Conservation (phyloP, 2,797 vertebrate genomes). For the Steatocranus sp. region DNA sequence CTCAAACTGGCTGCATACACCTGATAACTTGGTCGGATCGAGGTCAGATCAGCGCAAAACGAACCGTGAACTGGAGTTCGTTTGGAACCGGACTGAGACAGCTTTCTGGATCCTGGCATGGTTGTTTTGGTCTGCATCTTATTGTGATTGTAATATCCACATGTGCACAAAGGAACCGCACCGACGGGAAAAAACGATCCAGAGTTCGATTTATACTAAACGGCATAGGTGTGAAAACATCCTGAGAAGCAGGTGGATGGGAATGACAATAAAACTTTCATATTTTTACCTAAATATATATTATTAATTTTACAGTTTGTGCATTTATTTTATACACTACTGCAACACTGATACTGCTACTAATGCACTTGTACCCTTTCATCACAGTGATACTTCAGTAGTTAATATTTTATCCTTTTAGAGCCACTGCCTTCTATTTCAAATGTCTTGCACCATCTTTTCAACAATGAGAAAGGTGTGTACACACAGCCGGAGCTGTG, state of each 20-base stretch:
- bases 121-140: not conserved
- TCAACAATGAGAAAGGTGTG: not conserved
- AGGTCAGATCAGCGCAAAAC: not conserved
- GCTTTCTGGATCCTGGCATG: not conserved
- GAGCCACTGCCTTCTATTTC: not conserved
- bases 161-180: not conserved
- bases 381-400: not conserved
- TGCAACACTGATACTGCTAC: not conserved
- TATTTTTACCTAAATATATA: not conserved
- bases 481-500: accelerated
- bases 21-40: not conserved
- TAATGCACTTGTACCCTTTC: not conserved
- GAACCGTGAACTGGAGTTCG: not conserved
- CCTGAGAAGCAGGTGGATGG: not conserved
- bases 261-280: not conserved
- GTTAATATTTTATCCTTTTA: not conserved
- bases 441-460: not conserved
- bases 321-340: not conserved
- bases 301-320: not conserved
- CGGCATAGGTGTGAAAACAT: not conserved
- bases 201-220: not conserved
- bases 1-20: not conserved
- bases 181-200: not conserved
- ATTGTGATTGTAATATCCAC: not conserved
- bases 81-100: not conserved